A percentile compares a stretch with the other conserved stretches of the same genome.
Conservation (phyloP, 1,140 invertebrate species). For the Leptinotarsa texana region DNA sequence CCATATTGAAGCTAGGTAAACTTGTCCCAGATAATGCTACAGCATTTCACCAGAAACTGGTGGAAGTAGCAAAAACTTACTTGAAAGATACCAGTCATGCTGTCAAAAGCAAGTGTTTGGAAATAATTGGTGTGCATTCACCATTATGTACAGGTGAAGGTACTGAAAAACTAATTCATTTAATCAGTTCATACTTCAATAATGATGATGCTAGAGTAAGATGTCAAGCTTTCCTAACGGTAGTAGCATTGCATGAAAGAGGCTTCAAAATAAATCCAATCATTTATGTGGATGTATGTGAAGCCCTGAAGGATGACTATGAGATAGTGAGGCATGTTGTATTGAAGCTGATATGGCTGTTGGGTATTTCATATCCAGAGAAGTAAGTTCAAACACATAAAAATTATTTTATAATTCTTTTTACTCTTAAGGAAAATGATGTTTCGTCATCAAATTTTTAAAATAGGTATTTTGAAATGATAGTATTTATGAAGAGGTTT, state of each 20-base stretch:
- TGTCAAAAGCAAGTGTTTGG: slow-evolving; percentile 78
- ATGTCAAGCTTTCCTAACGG: slow-evolving; percentile 81
- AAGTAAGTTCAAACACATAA: slow-evolving; percentile 62
- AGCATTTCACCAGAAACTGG: slow-evolving; percentile 58
- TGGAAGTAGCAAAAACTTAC: slow-evolving; percentile 66
- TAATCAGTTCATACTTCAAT: slow-evolving; percentile 79
- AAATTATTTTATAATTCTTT: too few relatives aligned
- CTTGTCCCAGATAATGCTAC: slow-evolving; percentile 57
- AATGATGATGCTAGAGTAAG: slow-evolving; percentile 90
- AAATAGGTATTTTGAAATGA: too few relatives aligned
- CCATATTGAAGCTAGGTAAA: slow-evolving; percentile 68
- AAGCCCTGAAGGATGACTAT: slow-evolving; percentile 89
- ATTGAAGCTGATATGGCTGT: slow-evolving; percentile 81
- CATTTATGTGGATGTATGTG: slow-evolving; percentile 81
- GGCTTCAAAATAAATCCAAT: slow-evolving; percentile 76
- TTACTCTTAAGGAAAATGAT: too few relatives aligned
- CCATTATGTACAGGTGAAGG: slow-evolving; percentile 60
- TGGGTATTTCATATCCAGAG: slow-evolving; percentile 86
- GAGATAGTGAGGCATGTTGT: slow-evolving; percentile 89
- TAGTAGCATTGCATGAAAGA: slow-evolving; percentile 80
- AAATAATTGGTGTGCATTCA: slow-evolving; percentile 70
- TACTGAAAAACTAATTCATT: slow-evolving; percentile 64
- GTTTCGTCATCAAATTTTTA: too few relatives aligned
- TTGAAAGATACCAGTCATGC: slow-evolving; percentile 73
- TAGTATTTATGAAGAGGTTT: too few relatives aligned